These are phyloP conservation scores for Pogonomyrmex barbatus DNA, from an alignment of 1,140 invertebrate genomes.

Conservation along the genomic window DNA sequence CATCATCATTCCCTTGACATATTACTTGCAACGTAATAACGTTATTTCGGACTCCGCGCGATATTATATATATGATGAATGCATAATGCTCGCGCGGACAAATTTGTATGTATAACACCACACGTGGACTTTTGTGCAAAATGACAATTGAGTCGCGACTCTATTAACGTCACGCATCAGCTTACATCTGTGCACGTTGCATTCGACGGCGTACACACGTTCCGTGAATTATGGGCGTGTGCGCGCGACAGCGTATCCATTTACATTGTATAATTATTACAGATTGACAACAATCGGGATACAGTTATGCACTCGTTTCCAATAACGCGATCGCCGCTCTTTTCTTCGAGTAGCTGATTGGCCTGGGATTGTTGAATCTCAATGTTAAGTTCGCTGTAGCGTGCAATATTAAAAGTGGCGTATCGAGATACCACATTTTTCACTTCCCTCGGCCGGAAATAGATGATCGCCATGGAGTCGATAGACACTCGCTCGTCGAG, in stretches of 20 bases:
- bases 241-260: slow-evolving; percentile 18
- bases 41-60: neutral
- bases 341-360: neutral
- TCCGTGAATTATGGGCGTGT: slow-evolving; percentile 10
- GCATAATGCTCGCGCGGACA: neutral
- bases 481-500: neutral
- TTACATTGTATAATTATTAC: slow-evolving; percentile 41
- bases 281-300: slow-evolving; percentile 42
- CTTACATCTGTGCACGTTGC: slow-evolving; percentile 15
- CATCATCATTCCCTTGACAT: too few relatives aligned
- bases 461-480: neutral
- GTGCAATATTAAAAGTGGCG: neutral
- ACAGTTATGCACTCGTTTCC: neutral
- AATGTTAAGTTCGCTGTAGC: neutral
- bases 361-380: neutral
- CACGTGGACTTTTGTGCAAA: neutral
- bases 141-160: slow-evolving; percentile 20
- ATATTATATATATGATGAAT: neutral
- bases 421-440: neutral
- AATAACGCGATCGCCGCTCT: neutral
- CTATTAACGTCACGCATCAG: slow-evolving; percentile 25
- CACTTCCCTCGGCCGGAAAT: neutral
- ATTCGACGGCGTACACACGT: slow-evolving; percentile 11
- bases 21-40: neutral
- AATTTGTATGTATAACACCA: neutral